Base-by-base conservation (phyloP, 2,113 vertebrate species). In the Oryzias melastigma region DNA sequence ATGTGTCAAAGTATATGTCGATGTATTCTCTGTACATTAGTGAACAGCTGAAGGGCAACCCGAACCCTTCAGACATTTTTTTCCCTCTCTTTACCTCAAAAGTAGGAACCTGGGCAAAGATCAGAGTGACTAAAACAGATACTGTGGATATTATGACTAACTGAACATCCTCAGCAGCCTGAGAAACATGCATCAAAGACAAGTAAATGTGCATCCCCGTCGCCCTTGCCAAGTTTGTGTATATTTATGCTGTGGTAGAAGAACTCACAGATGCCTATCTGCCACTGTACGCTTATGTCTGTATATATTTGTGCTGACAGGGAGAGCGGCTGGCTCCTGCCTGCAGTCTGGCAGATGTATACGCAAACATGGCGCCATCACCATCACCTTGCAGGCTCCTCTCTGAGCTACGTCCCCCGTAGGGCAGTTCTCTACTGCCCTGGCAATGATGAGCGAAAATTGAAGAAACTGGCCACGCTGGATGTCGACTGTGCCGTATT, bases 381-480 rank as follows among this genome's bases (percentile, higher is more conserved):
- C 75, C 87, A 89, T 65, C 87, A 90, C 72, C 65, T 78, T 19
- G 64, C 85, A 42, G 77, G 79, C 58, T 75, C 86, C 35, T 82
- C 58, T 64, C 92, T 91, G 82, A 94, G 90, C 76, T 98, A 96
- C 45, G 44, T 93, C 68, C 95, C 96, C 64, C 93, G 97, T 71
- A 90, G 95, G 70, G 95, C 96, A 1, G 95, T 98, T 65, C 94
- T 99, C 3, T 98, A 98, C 8, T 94, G 98, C 66, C 97, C 96
- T 25, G 97, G 94, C 0, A 93, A 96, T 66, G 96, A 98, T 58
- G 94, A 95, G 81, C 93, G 94, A 72, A 99, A 99, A 87, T 92
- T 98, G 85, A 73, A 80, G 77, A 99, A 99, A 88, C 93, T 99
- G 43, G 82, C 94, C 1, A 91, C 92, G 1, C 88, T 99, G 61